Base-by-base conservation (phyloP, 2,113 vertebrate species). In the Sardina pilchardus region DNA sequence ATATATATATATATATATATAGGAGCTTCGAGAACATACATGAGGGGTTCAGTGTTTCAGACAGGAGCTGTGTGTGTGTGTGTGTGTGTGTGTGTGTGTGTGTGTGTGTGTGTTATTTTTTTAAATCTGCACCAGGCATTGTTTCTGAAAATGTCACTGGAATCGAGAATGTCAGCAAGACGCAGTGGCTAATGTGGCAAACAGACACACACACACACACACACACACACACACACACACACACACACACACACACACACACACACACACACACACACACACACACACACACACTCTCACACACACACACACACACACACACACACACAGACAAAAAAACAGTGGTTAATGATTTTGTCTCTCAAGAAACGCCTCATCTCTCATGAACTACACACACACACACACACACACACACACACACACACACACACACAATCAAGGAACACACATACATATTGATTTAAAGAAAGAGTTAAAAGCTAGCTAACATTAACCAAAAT, bases 151-250 rank as follows among this genome's bases (percentile, higher is more conserved):
- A 87, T 75, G 45, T 84, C 82, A 86, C 21, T 26, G 14, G 44
- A 82, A 88, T 63, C 81, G 56, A 81, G 86, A 89, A 87, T 88
- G 81, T 86, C 83, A 85, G 80, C 1, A n/a, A 45, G 36, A 88
- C 34, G 45, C 82, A 56, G 83, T 19, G 88, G 56, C 17, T 43
- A 83, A 42, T 81, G 16, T 43, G 81, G 75, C 67, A 26, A 24
- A 26, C 59, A 26, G 0, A 63, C 59, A 83, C 43, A 82, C 42
- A 88, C 43, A 85, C 82, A 85, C n/a, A 71, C n/a, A 71, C 63
- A 71, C 26, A 34, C n/a, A 71, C n/a, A 71, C 9, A 30, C n/a
- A 26, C 63, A 30, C 3, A 71, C 63, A 71, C 6, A 71, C 8
- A 71, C 63, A 71, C 63, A 71, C n/a, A 71, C 63, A 71, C 63